Percentiles rank a stretch among this genome's conserved stretches.
Evolutionary conservation across 2,113 vertebrate genomes (phyloP).

Genomic region (Otocyon megalotis): DNA sequence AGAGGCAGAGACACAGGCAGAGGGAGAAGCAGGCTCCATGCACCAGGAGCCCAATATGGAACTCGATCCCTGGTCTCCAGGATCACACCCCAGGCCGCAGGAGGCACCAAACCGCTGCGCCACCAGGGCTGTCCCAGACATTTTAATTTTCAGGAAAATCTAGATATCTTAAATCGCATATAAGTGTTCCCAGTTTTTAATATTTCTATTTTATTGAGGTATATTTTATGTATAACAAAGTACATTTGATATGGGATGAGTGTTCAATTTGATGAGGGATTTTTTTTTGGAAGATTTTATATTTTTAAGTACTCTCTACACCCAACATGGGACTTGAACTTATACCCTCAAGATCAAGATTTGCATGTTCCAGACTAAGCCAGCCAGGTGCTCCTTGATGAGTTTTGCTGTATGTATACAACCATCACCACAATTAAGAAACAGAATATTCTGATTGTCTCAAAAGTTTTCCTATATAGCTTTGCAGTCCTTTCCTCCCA

Average conservation of each 20-base stretch:
- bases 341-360: background rate
- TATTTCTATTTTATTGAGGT: background rate
- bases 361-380: background rate
- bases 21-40: no score
- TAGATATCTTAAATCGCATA: background rate
- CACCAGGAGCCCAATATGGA: no score
- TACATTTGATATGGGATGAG: background rate
- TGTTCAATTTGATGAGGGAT: background rate
- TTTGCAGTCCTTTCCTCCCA: background rate
- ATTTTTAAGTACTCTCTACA: background rate
- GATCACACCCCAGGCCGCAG: no score
- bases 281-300: background rate
- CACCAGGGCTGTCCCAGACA: background rate
- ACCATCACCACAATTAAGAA: background rate
- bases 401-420: background rate
- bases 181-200: background rate
- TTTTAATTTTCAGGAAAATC: background rate
- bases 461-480: background rate
- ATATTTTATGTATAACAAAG: background rate
- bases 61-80: no score
- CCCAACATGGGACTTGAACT: background rate
- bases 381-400: background rate
- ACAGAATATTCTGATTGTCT: background rate
- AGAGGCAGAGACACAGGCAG: no score
- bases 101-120: no score